These are phyloP conservation scores for Penaeus indicus DNA, from an alignment of 1,140 invertebrate genomes.

Conservation along the genomic window DNA sequence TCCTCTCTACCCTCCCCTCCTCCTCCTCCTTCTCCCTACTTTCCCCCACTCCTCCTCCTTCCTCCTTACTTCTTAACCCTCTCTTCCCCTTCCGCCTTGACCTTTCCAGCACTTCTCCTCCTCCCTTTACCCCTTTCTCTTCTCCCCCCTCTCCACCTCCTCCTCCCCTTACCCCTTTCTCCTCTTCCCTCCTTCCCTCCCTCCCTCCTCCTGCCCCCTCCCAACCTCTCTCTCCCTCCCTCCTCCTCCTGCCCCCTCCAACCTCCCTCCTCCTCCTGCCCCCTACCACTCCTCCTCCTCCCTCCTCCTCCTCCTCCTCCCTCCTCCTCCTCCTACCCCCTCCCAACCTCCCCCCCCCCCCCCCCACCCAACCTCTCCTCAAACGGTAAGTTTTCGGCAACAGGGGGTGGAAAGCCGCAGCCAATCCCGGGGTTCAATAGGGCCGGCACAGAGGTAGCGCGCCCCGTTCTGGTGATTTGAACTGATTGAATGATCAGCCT, in stretches of 20 bases:
- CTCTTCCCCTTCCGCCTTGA: no score
- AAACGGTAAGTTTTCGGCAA: neutral
- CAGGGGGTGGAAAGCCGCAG: neutral
- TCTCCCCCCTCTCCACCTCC: neutral
- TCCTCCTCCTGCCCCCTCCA: neutral
- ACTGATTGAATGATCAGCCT: conserved; percentile 47
- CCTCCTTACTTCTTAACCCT: no score
- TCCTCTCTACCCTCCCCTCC: no score
- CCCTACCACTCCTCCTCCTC: no score
- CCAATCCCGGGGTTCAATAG: conserved; percentile 13
- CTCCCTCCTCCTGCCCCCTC: neutral
- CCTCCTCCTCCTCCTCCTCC: no score
- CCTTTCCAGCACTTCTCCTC: no score
- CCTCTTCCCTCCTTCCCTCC: neutral
- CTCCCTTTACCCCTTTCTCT: neutral
- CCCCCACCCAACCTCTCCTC: neutral
- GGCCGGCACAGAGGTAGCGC: neutral
- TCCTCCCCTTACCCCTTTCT: neutral
- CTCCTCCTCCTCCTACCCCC: neutral
- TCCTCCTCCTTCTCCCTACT: no score
- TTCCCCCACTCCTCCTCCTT: no score
- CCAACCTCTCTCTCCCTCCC: neutral
- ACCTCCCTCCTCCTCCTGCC: neutral
- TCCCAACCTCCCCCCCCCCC: no score
- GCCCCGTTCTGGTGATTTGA: conserved; percentile 29